Evolutionary conservation across 2,888 invertebrate genomes (phyloP).

Genomic region (Leuctra nigra): DNA sequence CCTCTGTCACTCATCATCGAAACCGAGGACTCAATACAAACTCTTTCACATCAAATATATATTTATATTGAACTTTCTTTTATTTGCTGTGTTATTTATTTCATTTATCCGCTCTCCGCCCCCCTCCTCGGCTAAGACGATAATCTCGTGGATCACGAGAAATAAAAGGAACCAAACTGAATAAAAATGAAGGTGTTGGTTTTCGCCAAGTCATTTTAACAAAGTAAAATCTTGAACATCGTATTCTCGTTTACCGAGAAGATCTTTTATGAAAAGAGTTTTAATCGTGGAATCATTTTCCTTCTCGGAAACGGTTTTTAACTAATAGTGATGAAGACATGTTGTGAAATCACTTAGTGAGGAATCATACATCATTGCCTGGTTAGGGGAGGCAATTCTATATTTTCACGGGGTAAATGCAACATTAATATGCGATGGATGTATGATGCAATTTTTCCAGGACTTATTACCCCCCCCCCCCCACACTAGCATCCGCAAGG

Average conservation of each 20-base stretch:
- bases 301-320: background rate
- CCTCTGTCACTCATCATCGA: slow-evolving; percentile 22
- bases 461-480: background rate
- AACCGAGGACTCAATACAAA: slow-evolving; percentile 13
- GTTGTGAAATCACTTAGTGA: too few species aligned
- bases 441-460: background rate
- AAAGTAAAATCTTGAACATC: background rate
- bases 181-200: slow-evolving; percentile 14
- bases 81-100: slow-evolving; percentile 15
- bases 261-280: background rate
- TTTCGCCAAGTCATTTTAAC: slow-evolving; percentile 6
- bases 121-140: too few species aligned
- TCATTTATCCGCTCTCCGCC: background rate
- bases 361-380: too few species aligned
- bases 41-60: slow-evolving; percentile 6
- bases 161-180: background rate
- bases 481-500: background rate
- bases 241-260: slow-evolving; percentile 8
- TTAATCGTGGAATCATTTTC: background rate
- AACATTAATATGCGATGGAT: background rate
- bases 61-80: too few species aligned
- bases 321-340: background rate
- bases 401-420: too few species aligned
- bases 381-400: too few species aligned
- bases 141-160: slow-evolving; percentile 1